Evolutionary conservation across 2,888 invertebrate genomes (phyloP).

Genomic region (Drymonia ruficornis): DNA sequence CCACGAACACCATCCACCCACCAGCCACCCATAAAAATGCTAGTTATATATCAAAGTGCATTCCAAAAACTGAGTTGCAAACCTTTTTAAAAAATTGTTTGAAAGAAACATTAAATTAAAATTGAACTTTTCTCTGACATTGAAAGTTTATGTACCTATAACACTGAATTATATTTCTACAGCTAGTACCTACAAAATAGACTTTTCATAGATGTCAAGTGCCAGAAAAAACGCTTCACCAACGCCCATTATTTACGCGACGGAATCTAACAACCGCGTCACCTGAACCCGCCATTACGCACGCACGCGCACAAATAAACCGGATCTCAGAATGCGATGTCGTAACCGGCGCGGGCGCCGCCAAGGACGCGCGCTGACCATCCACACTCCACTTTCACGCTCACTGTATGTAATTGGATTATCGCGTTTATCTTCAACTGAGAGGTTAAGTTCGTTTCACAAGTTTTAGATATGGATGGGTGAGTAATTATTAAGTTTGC

Average conservation of each 20-base stretch:
- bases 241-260: not conserved
- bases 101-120: too few species aligned
- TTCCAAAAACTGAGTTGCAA: too few species aligned
- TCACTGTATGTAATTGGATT: conserved; percentile 42
- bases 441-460: not conserved
- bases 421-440: conserved; percentile 9
- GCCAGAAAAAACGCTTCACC: too few species aligned
- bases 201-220: too few species aligned
- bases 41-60: too few species aligned
- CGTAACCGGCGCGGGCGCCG: conserved; percentile 27
- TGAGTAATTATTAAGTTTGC: not conserved
- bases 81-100: too few species aligned
- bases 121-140: too few species aligned
- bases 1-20: too few species aligned
- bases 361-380: conserved; percentile 58
- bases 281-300: conserved; percentile 1
- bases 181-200: too few species aligned
- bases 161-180: too few species aligned
- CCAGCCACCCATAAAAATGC: too few species aligned
- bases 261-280: not conserved
- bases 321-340: conserved; percentile 39
- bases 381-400: conserved; percentile 50
- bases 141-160: too few species aligned
- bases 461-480: not conserved
- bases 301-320: conserved; percentile 22